Evolutionary conservation across 2,113 vertebrate genomes (phyloP).

Genomic region (Ictidomys tridecemlineatus): DNA sequence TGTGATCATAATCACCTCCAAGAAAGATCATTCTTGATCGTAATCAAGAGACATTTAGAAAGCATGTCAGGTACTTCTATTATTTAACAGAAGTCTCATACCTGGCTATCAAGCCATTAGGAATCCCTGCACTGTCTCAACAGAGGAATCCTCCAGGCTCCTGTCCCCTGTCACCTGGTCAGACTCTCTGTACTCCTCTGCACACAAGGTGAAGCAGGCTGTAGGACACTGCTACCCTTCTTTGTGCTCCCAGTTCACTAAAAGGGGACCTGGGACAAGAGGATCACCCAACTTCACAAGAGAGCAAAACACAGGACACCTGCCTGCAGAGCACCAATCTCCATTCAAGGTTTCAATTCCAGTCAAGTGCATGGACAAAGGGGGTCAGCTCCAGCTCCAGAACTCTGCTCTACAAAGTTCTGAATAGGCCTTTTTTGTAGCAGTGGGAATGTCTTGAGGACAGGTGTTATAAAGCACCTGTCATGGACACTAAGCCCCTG

Average conservation of each 20-base stretch:
- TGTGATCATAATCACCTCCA: not conserved
- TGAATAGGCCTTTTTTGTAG: not conserved
- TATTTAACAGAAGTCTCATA: not conserved
- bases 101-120: not conserved
- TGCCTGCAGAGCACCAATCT: not conserved
- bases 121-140: not conserved
- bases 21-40: not conserved
- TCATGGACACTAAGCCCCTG: not conserved
- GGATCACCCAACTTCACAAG: not conserved
- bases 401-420: not conserved
- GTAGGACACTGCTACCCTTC: too few relatives aligned
- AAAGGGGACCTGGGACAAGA: not conserved
- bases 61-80: not conserved
- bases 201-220: not conserved
- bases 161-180: not conserved
- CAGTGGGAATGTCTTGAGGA: fast-evolving
- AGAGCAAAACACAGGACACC: not conserved
- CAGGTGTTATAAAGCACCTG: not conserved
- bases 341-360: not conserved
- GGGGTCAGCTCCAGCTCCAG: not conserved
- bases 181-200: not conserved
- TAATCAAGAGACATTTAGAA: not conserved
- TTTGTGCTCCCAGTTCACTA: not conserved
- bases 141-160: not conserved
- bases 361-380: not conserved